Conservation (phyloP, 2,888 invertebrate genomes). For the Pseudococcus viburni region DNA sequence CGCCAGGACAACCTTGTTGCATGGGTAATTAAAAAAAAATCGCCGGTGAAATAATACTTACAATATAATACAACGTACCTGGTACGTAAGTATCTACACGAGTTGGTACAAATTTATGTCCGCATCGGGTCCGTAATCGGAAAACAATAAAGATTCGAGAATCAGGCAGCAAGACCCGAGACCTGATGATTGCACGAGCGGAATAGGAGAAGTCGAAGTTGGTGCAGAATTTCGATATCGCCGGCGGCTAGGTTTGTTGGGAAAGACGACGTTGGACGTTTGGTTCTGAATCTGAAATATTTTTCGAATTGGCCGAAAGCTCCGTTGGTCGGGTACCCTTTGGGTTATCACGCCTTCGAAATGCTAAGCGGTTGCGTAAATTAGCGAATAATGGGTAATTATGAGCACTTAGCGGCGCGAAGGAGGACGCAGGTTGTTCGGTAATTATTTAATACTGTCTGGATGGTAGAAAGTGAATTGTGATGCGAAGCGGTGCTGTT, state of each 20-base stretch:
- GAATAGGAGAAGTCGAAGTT: no score
- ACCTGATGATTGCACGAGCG: no score
- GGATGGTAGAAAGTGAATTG: constrained; percentile 4
- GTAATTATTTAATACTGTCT: background rate
- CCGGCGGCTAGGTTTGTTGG: background rate
- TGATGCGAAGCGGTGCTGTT: background rate
- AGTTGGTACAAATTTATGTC: constrained; percentile 34
- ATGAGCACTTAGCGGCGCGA: background rate
- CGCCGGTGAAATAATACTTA: background rate
- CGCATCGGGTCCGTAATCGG: constrained; percentile 6
- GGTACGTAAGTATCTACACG: background rate
- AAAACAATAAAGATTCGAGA: constrained; percentile 46
- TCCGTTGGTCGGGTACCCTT: constrained; percentile 5
- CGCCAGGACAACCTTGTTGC: constrained; percentile 64
- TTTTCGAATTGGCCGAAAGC: constrained; percentile 6
- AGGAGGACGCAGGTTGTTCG: background rate
- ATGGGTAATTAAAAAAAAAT: constrained; percentile 61
- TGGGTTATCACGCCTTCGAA: constrained; percentile 11
- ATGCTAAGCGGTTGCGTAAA: constrained; percentile 1
- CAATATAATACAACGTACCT: background rate
- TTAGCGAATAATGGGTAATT: constrained; percentile 54
- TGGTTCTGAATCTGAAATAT: background rate
- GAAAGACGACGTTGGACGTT: background rate
- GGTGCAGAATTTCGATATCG: constrained; percentile 30
- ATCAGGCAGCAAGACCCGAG: background rate